phyloP scores from a whole-genome alignment of 2,888 invertebrate genomes.

The Drosophila antonietae region DNA sequence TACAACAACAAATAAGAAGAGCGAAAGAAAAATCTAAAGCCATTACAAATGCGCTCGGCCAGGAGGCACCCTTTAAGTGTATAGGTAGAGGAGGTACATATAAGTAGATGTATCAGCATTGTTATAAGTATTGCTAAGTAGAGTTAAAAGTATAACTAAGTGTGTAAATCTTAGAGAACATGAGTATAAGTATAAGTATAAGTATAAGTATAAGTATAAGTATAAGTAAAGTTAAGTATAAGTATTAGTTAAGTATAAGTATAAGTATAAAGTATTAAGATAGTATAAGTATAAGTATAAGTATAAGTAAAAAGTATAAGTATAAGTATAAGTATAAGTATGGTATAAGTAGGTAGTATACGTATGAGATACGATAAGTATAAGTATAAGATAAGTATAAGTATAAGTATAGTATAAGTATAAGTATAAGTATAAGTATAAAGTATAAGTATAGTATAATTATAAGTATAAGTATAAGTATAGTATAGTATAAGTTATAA shows the following conservation, averaged over 20 bases:
- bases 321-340: conserved; percentile 4
- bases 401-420: conserved; percentile 1
- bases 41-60: conserved; percentile 9
- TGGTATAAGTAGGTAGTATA: no score
- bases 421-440: conserved; percentile 1
- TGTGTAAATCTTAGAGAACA: background rate
- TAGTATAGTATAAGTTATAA: no score
- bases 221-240: conserved; percentile 13
- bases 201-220: background rate
- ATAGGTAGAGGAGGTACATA: no score
- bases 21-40: background rate
- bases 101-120: background rate
- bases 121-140: background rate
- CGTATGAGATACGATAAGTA: no score
- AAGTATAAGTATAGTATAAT: background rate
- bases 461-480: conserved; percentile 1
- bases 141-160: background rate
- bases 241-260: background rate
- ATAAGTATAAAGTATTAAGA: no score
- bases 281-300: background rate
- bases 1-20: conserved; percentile 6
- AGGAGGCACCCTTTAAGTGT: conserved; percentile 1
- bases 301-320: background rate
- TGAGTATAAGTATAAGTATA: background rate
- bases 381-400: background rate